These are phyloP conservation scores for Rhabdomys dilectus DNA, from an alignment of 2,113 vertebrate genomes.

Conservation along the genomic window DNA sequence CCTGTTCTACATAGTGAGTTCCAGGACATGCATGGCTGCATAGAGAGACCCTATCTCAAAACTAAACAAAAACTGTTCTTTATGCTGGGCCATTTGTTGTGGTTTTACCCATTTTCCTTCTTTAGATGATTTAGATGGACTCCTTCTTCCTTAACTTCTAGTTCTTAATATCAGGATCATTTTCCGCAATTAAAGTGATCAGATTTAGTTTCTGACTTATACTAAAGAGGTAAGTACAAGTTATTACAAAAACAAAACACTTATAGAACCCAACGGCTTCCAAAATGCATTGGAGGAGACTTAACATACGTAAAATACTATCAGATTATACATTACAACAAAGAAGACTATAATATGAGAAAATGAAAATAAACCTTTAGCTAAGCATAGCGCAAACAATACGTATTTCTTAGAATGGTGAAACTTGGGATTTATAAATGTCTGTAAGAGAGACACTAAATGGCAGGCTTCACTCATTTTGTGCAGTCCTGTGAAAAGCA, in stretches of 20 bases:
- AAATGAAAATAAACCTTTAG: background rate
- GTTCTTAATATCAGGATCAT: background rate
- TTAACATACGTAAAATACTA: constrained; percentile 10
- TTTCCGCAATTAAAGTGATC: background rate
- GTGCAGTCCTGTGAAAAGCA: background rate
- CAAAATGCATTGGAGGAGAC: background rate
- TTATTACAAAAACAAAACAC: constrained; percentile 2
- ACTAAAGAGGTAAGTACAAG: background rate
- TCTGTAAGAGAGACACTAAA: background rate
- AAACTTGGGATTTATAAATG: background rate
- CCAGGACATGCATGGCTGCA: background rate
- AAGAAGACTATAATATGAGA: background rate
- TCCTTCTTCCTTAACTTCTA: background rate
- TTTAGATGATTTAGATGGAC: background rate
- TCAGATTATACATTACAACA: background rate
- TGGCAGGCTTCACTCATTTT: background rate
- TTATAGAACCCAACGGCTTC: background rate
- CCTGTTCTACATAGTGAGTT: background rate
- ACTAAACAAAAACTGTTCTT: background rate
- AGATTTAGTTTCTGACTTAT: background rate
- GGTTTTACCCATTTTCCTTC: background rate
- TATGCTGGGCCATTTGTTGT: background rate
- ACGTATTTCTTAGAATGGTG: background rate
- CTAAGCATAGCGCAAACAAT: background rate
- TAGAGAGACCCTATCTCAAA: background rate